phyloP scores from a whole-genome alignment of 1,140 invertebrate species.

The Bemisia tabaci region DNA sequence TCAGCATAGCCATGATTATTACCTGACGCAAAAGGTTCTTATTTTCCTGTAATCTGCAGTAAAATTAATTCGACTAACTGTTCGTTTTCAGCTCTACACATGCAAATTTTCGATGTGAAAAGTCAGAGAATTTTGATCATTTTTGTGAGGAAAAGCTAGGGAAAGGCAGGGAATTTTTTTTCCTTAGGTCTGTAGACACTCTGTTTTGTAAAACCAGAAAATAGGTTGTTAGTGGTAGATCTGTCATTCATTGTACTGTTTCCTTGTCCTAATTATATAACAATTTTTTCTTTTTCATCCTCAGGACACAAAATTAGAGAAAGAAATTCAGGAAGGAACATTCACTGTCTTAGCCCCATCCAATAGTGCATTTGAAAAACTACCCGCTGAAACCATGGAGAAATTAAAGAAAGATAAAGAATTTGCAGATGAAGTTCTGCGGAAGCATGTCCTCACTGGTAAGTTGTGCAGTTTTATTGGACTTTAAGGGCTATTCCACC shows the following conservation, averaged over 20 bases:
- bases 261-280: no score
- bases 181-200: no score
- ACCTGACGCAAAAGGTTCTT: no score
- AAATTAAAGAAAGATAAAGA: constrained; percentile 29
- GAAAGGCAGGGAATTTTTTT: no score
- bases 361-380: constrained; percentile 31
- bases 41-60: no score
- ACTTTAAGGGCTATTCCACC: not conserved
- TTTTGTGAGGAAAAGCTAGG: no score
- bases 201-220: constrained; percentile 10
- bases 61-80: no score
- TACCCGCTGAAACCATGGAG: constrained; percentile 28
- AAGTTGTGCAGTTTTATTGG: constrained; percentile 1
- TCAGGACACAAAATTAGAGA: constrained; percentile 30
- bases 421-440: constrained; percentile 29
- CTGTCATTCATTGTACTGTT: constrained; percentile 4
- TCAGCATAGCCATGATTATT: no score
- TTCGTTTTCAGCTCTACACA: no score
- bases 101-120: no score
- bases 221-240: constrained; percentile 1
- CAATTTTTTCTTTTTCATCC: no score
- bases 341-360: constrained; percentile 35
- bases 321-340: constrained; percentile 24
- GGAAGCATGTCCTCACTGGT: constrained; percentile 33
- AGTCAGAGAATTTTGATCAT: no score